These are phyloP conservation scores for Drosophila meridiana DNA, from an alignment of 2,888 invertebrate genomes.

Conservation along the genomic window DNA sequence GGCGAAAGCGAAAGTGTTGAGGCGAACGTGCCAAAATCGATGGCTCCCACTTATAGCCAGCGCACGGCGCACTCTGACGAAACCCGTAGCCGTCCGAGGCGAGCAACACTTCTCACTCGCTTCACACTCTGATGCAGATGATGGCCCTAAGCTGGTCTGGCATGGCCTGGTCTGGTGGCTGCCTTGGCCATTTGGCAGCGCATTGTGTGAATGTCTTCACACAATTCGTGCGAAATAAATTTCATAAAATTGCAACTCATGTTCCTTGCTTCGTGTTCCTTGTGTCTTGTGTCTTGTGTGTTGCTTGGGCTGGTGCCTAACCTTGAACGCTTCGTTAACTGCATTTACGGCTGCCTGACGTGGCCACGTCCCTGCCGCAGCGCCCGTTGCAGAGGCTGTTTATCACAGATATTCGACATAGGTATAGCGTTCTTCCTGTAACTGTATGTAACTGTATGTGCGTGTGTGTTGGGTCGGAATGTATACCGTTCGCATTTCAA, in stretches of 20 bases:
- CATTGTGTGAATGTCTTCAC: constrained; percentile 58
- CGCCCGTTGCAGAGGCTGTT: constrained; percentile 25
- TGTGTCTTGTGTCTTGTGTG: constrained; percentile 15
- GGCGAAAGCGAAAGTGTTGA: constrained; percentile 9
- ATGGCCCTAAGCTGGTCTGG: constrained; percentile 16
- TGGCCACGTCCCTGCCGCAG: constrained; percentile 19
- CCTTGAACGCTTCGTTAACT: constrained; percentile 78
- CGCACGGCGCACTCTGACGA: background rate
- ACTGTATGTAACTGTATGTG: constrained; percentile 10
- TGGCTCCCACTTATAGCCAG: background rate
- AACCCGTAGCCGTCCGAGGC: background rate
- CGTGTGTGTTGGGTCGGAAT: background rate
- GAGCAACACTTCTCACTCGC: constrained; percentile 21
- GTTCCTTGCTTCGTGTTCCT: constrained; percentile 43
- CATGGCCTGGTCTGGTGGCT: background rate
- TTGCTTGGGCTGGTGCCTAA: constrained; percentile 40
- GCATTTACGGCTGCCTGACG: constrained; percentile 59
- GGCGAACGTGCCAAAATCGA: constrained; percentile 14
- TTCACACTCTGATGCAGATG: constrained; percentile 25
- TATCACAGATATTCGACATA: constrained; percentile 29
- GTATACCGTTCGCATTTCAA: constrained; percentile 32
- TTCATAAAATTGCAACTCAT: constrained; percentile 73
- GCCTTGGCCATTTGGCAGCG: constrained; percentile 35
- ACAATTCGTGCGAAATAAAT: constrained; percentile 73
- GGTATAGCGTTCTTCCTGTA: constrained; percentile 13